Evolutionary conservation across 2,888 invertebrate genomes (phyloP), one percentile per base, ranked within the genome.

Genomic region (Synanthedon myopaeformis): DNA sequence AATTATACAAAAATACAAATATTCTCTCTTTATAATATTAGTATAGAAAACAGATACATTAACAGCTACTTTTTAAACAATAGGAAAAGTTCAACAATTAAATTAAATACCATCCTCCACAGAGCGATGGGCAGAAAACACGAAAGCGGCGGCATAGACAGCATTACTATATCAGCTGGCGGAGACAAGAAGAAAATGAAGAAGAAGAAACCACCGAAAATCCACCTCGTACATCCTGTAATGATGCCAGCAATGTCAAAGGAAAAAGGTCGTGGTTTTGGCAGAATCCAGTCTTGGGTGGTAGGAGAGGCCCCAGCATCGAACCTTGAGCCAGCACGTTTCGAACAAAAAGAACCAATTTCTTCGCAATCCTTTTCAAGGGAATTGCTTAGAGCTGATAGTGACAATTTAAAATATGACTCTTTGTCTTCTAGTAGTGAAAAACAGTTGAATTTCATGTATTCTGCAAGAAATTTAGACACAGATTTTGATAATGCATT

Each of bases 151-250:
- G 80, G 80, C 0, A 76, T 82, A 42, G 85, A 82, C 72, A 73
- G 74, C 69, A 82, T 86, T 52, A 87, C 83, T 0, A 82, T 82
- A n/a, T 76, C 82, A 2, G 65, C 83, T 0, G 67, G 70, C 4
- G 60, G 60, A 1, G 74, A 74, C 6, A 74, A 75, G 51, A 82
- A 84, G 59, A 82, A 81, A 57, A 73, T 70, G 54, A 78, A 70
- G 63, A 82, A 79, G 61, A 84, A 81, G 54, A 82, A 82, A 41
- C 86, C 86, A 0, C 66, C 81, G 0, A 84, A 82, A 56, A 79
- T 86, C 58, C 88, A 87, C 56, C 69, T 86, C 3, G 60, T 81
- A 52, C 79, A 82, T 1, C 80, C 82, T 1, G 64, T 78, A 42
- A 67, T 78, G 71, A 67, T 78, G 63, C 70, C 71, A 0, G 57